A percentile compares a stretch with the other conserved stretches of the same genome.
Conservation (phyloP, 2,797 vertebrate genomes). For the Eulemur rubriventer region DNA sequence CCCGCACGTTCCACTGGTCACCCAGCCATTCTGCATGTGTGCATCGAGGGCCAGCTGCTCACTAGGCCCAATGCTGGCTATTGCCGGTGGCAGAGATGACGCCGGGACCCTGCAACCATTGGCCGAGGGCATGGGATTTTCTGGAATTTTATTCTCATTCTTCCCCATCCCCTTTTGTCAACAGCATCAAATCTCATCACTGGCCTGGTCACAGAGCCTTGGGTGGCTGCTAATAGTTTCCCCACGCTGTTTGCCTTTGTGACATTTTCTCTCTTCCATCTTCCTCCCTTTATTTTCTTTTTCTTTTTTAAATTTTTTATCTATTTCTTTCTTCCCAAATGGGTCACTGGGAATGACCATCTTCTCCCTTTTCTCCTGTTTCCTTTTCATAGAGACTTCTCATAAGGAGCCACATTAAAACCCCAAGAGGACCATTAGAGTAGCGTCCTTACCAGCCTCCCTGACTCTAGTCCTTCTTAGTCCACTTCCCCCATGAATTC, state of each 20-base stretch:
- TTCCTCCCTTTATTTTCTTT: constrained; percentile 3
- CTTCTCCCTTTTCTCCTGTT: constrained; percentile 7
- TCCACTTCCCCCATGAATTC: neutral
- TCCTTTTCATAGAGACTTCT: neutral
- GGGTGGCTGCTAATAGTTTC: constrained; percentile 7
- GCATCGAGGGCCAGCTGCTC: neutral
- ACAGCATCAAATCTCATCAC: neutral
- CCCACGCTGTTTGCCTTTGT: neutral
- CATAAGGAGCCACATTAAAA: neutral
- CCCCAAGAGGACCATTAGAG: neutral
- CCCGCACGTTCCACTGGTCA: constrained; percentile 1
- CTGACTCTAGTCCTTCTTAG: neutral
- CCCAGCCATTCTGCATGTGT: constrained; percentile 21
- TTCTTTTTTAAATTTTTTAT: neutral
- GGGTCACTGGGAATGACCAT: neutral
- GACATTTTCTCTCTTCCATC: constrained; percentile 34
- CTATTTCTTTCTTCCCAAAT: neutral
- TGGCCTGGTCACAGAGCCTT: constrained; percentile 21
- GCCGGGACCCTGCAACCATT: neutral
- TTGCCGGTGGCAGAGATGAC: constrained; percentile 32
- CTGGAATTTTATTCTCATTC: constrained; percentile 41
- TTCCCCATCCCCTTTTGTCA: neutral
- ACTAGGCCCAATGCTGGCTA: neutral
- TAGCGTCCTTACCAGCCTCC: neutral
- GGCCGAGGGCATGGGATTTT: neutral